phyloP scores from a whole-genome alignment of 2,888 invertebrate species.

The Bugula neritina region DNA sequence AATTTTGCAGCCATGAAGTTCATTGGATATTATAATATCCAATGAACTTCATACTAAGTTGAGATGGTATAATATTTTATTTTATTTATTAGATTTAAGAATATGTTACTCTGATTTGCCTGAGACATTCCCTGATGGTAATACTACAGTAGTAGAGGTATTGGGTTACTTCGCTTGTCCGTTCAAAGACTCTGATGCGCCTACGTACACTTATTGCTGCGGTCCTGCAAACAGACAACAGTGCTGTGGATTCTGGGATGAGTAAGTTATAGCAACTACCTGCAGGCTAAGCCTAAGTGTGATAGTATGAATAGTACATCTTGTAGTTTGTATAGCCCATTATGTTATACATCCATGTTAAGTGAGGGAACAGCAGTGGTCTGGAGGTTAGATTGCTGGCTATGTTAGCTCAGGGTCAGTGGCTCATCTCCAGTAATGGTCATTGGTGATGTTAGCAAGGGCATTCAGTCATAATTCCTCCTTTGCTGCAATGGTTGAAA shows the following conservation, averaged over 20 bases:
- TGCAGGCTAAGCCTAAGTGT: too few species aligned
- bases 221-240: not conserved
- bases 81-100: not conserved
- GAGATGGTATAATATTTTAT: too few species aligned
- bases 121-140: not conserved
- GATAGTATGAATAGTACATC: too few species aligned
- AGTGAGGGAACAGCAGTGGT: too few species aligned
- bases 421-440: too few species aligned
- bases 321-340: not conserved
- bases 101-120: not conserved
- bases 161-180: constrained; percentile 15
- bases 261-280: too few species aligned
- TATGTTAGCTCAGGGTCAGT: too few species aligned
- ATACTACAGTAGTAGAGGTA: not conserved
- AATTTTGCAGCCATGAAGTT: too few species aligned
- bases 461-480: too few species aligned
- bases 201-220: constrained; percentile 11
- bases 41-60: not conserved
- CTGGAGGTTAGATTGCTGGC: too few species aligned
- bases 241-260: constrained; percentile 25
- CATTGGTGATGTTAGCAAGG: too few species aligned
- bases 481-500: too few species aligned
- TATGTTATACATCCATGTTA: not conserved
- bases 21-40: not conserved
- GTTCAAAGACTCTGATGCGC: not conserved